Percentiles rank a stretch among this genome's conserved stretches.
These are phyloP conservation scores for Caerostris extrusa DNA, from an alignment of 1,140 invertebrate species.

Conservation along the genomic window DNA sequence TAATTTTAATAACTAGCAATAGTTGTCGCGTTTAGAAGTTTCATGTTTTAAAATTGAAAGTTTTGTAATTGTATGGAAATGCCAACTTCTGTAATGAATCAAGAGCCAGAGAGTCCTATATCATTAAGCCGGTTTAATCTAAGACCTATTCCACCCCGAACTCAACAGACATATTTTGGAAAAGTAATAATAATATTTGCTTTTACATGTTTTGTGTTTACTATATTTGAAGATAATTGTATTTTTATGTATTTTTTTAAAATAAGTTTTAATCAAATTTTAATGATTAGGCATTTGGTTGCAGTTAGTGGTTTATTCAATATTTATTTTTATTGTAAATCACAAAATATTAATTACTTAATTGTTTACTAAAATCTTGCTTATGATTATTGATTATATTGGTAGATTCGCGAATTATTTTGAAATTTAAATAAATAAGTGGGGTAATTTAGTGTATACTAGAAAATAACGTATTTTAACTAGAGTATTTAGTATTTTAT, in stretches of 20 bases:
- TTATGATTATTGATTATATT: too few relatives aligned
- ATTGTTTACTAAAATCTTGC: too few relatives aligned
- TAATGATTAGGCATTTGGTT: background rate
- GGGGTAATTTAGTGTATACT: too few relatives aligned
- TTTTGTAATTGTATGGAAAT: background rate
- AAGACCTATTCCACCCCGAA: constrained; percentile 45
- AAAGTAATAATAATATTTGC: constrained; percentile 49
- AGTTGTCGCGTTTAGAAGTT: background rate
- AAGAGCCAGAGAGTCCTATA: constrained; percentile 66
- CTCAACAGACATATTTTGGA: constrained; percentile 64
- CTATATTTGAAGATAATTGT: too few relatives aligned
- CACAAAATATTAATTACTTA: too few relatives aligned
- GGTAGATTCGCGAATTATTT: too few relatives aligned
- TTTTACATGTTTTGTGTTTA: background rate
- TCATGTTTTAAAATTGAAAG: background rate
- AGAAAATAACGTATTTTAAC: too few relatives aligned
- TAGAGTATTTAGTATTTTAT: too few relatives aligned
- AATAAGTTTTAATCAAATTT: background rate
- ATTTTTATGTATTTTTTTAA: background rate
- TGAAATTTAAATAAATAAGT: too few relatives aligned
- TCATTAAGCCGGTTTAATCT: constrained; percentile 71
- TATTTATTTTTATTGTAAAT: too few relatives aligned
- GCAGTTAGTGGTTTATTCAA: background rate
- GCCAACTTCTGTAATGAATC: background rate
- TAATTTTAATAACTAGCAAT: too few relatives aligned